Base-by-base conservation (phyloP, 2,113 vertebrate species). In the Melanostigma gelatinosum region DNA sequence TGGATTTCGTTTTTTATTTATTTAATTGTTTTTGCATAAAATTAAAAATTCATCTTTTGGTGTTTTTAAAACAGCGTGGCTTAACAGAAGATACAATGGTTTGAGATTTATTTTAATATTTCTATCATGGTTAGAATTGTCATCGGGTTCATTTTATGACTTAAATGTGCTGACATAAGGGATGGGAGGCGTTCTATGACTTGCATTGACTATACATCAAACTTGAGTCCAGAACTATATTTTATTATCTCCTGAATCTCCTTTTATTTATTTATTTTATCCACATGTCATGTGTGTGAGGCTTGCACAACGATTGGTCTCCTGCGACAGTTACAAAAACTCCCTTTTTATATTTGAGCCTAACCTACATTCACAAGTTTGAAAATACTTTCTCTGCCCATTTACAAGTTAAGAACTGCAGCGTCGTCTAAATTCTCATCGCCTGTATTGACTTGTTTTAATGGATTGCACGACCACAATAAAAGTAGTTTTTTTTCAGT, bases 381-480 rank as follows among this genome's bases (percentile, higher is more conserved):
- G 15, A 18, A 70, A 58, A 60, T 27, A 62, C 27, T 54, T 65
- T 2, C 29, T 64, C 48, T 42, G 32, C 18, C 38, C 40, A n/a
- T 52, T 24, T 77, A 16, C 34, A 38, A 40, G 12, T 67, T 22
- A 27, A 40, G 57, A 58, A 46, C 44, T 70, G 36, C 3, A 68
- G 29, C 16, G 1, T 42, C 44, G 29, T 44, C 29, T 29, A 29
- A 29, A 29, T 29, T 29, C 2, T 34, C 10, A 11, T 68, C 4
- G 1, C 9, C 40, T 46, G 13, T 42, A 60, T 77, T 12, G 46
- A 32, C 8, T 34, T 55, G 8, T 73, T 36, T 58, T 44, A 27
- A 80, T 29, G 40, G 22, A 75, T 54, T 71, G 40, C 44, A 42
- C 22, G 76, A 71, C 69, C 46, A 46, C 27, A 88, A 72, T 86